Evolutionary conservation across 2,113 vertebrate species (phyloP), one percentile per base, ranked within the genome.

Genomic region (Thryonomys swinderianus): DNA sequence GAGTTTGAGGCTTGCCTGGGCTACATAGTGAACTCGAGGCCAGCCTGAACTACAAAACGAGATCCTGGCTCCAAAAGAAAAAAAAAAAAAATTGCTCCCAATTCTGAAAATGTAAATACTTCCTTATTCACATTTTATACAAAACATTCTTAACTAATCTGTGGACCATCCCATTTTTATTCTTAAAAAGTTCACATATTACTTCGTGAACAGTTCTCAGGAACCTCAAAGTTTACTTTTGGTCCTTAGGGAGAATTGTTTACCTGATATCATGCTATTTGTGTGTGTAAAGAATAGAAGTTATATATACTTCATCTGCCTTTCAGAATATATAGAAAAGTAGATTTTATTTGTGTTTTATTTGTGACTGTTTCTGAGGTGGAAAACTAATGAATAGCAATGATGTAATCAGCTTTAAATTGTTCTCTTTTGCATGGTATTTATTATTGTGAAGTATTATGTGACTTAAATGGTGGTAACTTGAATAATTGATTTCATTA

Each of bases 381-480:
- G 42, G 40, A 93, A 76, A 59, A 25, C 25, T 67, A 23, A 74
- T 42, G 69, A 66, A 30, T 48, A 48, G 79, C 51, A 76, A 62
- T 34, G 61, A 79, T 93, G 30, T 25, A 69, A 30, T 51, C 66
- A 45, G 20, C 42, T 89, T 82, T 93, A 76, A 81, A 32, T 88
- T 85, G 90, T 69, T 91, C 7, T 73, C 51, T 64, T 37, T 67
- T 87, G 51, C 17, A 0, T 71, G 61, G n/a, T 84, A 45, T 91
- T 73, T 95, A 90, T 82, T 91, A 79, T 20, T 32, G 9, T 81
- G n/a, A 83, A 82, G 90, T 71, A 91, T 25, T 42, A 14, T 82
- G 21, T 67, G 74, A 37, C 37, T 40, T 79, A 90, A 71, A 51
- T 73, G 14, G 5, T 23, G 59, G 23, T 32, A 69, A 74, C 55